Evolutionary conservation across 2,797 vertebrate genomes (phyloP).

Genomic region (Pangasius macronema): DNA sequence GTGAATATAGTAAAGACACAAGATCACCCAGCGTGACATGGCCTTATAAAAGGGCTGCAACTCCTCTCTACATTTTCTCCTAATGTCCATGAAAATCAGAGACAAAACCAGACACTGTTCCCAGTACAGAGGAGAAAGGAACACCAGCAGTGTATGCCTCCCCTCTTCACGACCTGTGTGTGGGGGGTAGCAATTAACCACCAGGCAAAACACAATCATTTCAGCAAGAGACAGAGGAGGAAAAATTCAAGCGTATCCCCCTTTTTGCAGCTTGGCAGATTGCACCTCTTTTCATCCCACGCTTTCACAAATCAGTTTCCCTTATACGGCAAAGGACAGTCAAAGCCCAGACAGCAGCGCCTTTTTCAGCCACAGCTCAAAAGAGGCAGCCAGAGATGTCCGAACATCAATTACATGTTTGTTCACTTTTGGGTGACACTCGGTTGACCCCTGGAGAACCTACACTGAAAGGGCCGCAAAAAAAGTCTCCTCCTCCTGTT

Average conservation of each 20-base stretch:
- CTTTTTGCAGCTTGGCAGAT: constrained; percentile 55
- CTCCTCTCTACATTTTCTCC: constrained; percentile 56
- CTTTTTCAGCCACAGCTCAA: constrained; percentile 48
- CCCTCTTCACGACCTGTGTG: constrained; percentile 58
- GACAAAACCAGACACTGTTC: constrained; percentile 63
- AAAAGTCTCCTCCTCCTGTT: constrained; percentile 58
- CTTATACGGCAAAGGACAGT: constrained; percentile 51
- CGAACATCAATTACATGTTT: constrained; percentile 71
- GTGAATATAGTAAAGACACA: constrained; percentile 53
- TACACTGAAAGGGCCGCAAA: constrained; percentile 60
- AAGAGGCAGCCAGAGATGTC: constrained; percentile 61
- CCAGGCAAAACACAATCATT: constrained; percentile 61
- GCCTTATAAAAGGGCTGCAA: constrained; percentile 52
- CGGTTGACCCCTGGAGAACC: constrained; percentile 66
- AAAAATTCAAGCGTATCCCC: constrained; percentile 63
- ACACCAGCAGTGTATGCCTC: constrained; percentile 58
- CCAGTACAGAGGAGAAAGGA: constrained; percentile 58
- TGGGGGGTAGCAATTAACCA: constrained; percentile 60
- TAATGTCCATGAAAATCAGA: constrained; percentile 63
- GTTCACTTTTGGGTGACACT: constrained; percentile 67
- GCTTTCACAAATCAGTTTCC: constrained; percentile 58
- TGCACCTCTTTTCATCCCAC: constrained; percentile 52
- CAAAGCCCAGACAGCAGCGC: constrained; percentile 56
- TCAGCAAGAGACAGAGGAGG: constrained; percentile 54
- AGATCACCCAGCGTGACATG: constrained; percentile 43